Conservation (phyloP, 2,797 vertebrate genomes). For the Sarcoramphus papa region DNA sequence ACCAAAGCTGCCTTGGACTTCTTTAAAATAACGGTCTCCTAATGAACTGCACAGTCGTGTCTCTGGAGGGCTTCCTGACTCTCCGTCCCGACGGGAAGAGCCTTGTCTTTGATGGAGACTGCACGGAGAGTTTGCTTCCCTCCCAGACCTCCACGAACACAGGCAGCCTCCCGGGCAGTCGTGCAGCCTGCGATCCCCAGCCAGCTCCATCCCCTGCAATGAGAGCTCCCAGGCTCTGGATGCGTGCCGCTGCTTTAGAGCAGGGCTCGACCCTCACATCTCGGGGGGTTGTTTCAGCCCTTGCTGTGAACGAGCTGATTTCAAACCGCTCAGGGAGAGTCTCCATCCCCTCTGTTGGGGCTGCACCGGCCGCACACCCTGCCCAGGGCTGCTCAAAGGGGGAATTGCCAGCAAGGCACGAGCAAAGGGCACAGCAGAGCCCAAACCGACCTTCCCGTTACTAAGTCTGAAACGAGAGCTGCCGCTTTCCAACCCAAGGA, state of each 20-base stretch:
- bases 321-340: background rate
- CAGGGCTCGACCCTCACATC: background rate
- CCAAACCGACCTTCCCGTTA: background rate
- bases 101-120: background rate
- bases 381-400: background rate
- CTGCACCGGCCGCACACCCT: accelerated
- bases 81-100: accelerated
- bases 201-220: background rate
- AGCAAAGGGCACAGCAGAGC: background rate
- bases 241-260: background rate
- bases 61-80: background rate
- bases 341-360: background rate
- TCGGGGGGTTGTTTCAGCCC: background rate
- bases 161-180: accelerated
- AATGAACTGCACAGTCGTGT: accelerated
- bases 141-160: background rate
- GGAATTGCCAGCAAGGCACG: background rate
- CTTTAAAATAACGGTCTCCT: background rate
- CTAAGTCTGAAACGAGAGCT: background rate
- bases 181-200: background rate
- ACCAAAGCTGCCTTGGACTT: background rate
- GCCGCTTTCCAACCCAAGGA: background rate
- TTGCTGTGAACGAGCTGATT: accelerated
- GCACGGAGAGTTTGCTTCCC: background rate
- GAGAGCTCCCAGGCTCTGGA: background rate